These are phyloP conservation scores for Epicauta chinensis DNA, from an alignment of 1,140 invertebrate species.

Conservation along the genomic window DNA sequence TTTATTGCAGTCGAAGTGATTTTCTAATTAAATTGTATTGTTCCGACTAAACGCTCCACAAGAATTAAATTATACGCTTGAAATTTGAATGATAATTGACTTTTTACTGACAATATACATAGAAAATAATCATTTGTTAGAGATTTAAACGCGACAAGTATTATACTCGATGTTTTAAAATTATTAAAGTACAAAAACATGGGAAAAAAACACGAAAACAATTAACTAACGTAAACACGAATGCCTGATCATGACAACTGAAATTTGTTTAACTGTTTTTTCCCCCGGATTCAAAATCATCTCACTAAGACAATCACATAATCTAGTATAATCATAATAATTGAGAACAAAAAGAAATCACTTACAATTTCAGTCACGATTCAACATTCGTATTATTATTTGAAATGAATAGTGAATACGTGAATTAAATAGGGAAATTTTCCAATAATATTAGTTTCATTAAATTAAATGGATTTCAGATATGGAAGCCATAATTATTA, in stretches of 20 bases:
- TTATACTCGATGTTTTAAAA: too few species aligned
- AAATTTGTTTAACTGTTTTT: too few species aligned
- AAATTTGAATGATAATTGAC: slow-evolving; percentile 4
- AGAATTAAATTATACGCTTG: slow-evolving; percentile 11
- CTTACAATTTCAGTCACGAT: slow-evolving; percentile 9
- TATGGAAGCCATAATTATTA: slow-evolving; percentile 4
- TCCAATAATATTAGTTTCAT: too few species aligned
- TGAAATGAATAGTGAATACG: slow-evolving; percentile 14
- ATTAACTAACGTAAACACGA: not conserved
- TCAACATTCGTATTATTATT: slow-evolving; percentile 7
- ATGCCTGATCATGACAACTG: slow-evolving; percentile 10
- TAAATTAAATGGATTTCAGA: too few species aligned
- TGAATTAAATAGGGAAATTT: not conserved
- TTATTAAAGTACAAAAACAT: too few species aligned
- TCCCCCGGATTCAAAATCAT: too few species aligned
- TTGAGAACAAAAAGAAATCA: slow-evolving; percentile 7
- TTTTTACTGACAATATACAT: not conserved
- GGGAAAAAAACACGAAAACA: too few species aligned
- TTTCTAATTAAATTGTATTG: slow-evolving; percentile 19
- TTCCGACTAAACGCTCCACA: slow-evolving; percentile 4
- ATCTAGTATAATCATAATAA: not conserved
- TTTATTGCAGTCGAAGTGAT: slow-evolving; percentile 5
- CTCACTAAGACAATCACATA: too few species aligned
- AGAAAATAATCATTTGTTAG: too few species aligned
- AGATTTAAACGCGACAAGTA: too few species aligned